Evolutionary conservation across 2,113 vertebrate species (phyloP).

Genomic region (Myrmecobius fasciatus): DNA sequence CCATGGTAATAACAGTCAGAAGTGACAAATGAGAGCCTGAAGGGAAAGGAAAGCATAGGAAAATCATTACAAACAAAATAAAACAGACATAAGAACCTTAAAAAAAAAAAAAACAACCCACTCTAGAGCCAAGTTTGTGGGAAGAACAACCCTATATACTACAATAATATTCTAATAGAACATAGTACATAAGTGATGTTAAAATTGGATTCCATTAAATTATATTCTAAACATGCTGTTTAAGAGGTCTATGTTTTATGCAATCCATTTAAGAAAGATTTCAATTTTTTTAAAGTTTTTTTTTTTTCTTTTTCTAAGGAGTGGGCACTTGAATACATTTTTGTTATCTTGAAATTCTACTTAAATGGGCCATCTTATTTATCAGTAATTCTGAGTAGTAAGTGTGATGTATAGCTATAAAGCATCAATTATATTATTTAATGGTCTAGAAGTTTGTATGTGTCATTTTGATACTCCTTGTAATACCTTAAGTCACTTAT

Average conservation of each 20-base stretch:
- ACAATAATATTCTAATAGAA: constrained; percentile 25
- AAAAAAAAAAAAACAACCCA: constrained; percentile 13
- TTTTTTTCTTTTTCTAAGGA: not conserved
- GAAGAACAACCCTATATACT: constrained; percentile 30
- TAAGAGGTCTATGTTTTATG: constrained; percentile 27
- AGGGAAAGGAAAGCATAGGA: constrained; percentile 59
- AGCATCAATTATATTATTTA: not conserved
- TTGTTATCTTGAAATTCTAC: not conserved
- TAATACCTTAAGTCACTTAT: not conserved
- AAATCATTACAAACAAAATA: constrained; percentile 55
- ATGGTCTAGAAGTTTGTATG: not conserved
- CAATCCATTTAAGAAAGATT: constrained; percentile 32
- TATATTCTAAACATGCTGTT: not conserved
- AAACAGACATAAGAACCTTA: constrained; percentile 60
- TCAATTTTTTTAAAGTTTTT: not conserved
- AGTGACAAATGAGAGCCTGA: constrained; percentile 76
- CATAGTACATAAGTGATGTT: constrained; percentile 48
- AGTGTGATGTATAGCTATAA: not conserved
- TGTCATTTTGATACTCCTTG: not conserved
- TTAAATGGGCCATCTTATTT: not conserved
- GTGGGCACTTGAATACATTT: not conserved
- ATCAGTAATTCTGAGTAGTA: not conserved
- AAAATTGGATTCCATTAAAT: constrained; percentile 38
- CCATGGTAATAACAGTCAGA: constrained; percentile 63
- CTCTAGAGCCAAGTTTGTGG: constrained; percentile 49